phyloP scores from a whole-genome alignment of 92 coral and sea anemone species.

The Parazoanthus swiftii region DNA sequence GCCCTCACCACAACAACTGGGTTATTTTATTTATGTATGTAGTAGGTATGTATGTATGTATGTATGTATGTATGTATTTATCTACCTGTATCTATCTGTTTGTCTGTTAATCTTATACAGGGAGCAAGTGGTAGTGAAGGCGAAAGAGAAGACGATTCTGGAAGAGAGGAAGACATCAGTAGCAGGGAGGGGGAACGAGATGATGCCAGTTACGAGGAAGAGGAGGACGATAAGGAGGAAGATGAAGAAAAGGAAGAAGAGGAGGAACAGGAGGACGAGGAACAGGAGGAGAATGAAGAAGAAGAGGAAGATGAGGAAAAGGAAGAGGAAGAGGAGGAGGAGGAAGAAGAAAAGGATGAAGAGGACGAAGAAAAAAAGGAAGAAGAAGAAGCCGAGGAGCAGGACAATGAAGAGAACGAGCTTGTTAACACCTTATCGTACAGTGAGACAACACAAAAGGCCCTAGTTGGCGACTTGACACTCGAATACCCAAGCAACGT shows the following conservation, averaged over 20 bases:
- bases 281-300: conserved; percentile 33
- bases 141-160: background rate
- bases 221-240: conserved; percentile 34
- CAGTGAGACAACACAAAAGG: conserved; percentile 63
- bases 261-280: conserved; percentile 22
- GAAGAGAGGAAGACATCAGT: conserved; percentile 10
- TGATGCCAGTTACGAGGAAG: conserved; percentile 13
- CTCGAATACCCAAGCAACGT: conserved; percentile 82
- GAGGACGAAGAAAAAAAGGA: conserved; percentile 20
- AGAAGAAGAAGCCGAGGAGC: conserved; percentile 13
- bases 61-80: too few species aligned
- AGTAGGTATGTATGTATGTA: too few species aligned
- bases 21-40: too few species aligned
- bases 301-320: conserved; percentile 35
- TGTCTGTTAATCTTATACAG: background rate
- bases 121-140: background rate
- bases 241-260: conserved; percentile 28
- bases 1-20: too few species aligned
- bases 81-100: too few species aligned
- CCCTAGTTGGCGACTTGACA: conserved; percentile 79
- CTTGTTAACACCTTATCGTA: conserved; percentile 45
- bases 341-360: conserved; percentile 17
- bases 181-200: conserved; percentile 26
- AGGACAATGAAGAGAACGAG: conserved; percentile 16
- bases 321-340: conserved; percentile 9